A percentile compares a stretch with the other conserved stretches of the same genome.
These are phyloP conservation scores for Peromyscus aztecus DNA, from an alignment of 2,797 vertebrate species.

Conservation along the genomic window DNA sequence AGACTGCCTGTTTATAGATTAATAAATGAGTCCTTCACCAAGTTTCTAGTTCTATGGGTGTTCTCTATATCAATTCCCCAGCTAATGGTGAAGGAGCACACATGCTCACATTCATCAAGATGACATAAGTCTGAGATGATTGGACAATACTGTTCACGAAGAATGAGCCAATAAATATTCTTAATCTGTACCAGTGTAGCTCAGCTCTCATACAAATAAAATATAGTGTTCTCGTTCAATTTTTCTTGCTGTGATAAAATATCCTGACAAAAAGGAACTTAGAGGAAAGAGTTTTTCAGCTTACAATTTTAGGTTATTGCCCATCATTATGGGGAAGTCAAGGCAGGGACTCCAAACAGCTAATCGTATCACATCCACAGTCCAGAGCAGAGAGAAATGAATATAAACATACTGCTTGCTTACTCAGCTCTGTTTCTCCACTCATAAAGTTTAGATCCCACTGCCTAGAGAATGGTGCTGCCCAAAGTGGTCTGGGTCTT, in stretches of 20 bases:
- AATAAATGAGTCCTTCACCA: slow-evolving; percentile 78
- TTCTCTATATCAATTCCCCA: slow-evolving; percentile 65
- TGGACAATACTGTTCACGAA: slow-evolving; percentile 58
- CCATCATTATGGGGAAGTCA: background rate
- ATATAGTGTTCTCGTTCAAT: slow-evolving; percentile 29
- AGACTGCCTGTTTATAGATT: slow-evolving; percentile 82
- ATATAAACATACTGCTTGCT: background rate
- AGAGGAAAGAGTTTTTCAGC: background rate
- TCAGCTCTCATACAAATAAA: slow-evolving; percentile 51
- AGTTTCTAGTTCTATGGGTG: slow-evolving; percentile 71
- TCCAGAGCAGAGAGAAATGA: background rate
- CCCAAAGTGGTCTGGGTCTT: background rate
- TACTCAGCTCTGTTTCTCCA: background rate
- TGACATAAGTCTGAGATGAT: slow-evolving; percentile 59
- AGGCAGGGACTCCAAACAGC: background rate
- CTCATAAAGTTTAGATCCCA: background rate
- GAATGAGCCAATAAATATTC: slow-evolving; percentile 73
- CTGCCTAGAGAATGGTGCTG: background rate
- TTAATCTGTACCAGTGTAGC: slow-evolving; percentile 26
- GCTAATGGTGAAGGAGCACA: slow-evolving; percentile 64
- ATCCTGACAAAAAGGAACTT: background rate
- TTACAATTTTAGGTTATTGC: background rate
- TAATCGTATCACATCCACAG: background rate
- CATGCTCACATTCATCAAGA: slow-evolving; percentile 62
- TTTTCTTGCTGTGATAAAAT: background rate